Evolutionary conservation across 2,113 vertebrate species (phyloP).

Genomic region (Saguinus imperator): DNA sequence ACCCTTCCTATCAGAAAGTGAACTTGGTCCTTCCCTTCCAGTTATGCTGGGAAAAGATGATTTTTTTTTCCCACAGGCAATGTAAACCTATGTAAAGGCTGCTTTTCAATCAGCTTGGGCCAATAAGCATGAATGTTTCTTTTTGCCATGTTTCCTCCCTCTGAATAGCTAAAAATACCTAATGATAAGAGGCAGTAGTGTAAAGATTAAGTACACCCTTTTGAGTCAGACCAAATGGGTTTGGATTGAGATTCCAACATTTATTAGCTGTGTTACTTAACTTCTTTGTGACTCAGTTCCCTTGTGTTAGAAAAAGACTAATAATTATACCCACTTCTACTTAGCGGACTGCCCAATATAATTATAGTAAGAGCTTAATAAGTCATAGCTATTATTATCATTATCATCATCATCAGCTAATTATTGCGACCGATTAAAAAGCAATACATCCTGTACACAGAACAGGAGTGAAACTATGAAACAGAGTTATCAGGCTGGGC

Average conservation of each 20-base stretch:
- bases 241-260: not conserved
- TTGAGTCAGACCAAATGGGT: conserved; percentile 51
- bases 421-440: conserved; percentile 27
- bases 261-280: conserved; percentile 23
- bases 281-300: conserved; percentile 64
- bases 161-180: not conserved
- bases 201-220: not conserved
- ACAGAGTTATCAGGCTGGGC: not conserved
- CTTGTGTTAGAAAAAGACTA: conserved; percentile 46
- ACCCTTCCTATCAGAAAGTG: not conserved
- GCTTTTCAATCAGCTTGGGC: not conserved
- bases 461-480: not conserved
- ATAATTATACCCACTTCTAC: conserved; percentile 45
- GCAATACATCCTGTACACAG: not conserved
- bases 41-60: not conserved
- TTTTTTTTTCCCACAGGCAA: not conserved
- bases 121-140: not conserved
- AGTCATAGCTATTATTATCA: conserved; percentile 4
- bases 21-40: not conserved
- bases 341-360: not conserved
- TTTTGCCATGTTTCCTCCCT: conserved; percentile 12
- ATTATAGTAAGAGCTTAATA: conserved; percentile 45
- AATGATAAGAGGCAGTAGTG: not conserved
- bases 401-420: conserved; percentile 2
- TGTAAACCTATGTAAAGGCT: not conserved